These are phyloP conservation scores for Morinoia aosen DNA, from an alignment of 2,888 invertebrate species.

Conservation along the genomic window DNA sequence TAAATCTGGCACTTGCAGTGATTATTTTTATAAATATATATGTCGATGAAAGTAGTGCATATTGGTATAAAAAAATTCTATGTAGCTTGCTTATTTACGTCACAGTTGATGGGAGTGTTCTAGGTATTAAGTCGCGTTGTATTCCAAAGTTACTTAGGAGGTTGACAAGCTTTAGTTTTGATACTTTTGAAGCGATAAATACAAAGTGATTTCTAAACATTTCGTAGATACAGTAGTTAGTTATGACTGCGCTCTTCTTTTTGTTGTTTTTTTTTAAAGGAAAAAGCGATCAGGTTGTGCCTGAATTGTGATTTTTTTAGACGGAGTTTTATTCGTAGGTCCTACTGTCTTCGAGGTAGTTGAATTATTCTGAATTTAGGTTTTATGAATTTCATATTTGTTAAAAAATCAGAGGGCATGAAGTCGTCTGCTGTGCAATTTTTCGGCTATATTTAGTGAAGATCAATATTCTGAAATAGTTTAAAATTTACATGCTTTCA, in stretches of 20 bases:
- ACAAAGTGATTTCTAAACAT: neutral
- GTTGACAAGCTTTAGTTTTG: constrained; percentile 42
- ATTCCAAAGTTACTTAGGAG: constrained; percentile 48
- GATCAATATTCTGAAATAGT: no score
- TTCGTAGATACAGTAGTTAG: neutral
- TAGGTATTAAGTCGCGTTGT: constrained; percentile 13
- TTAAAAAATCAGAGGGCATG: no score
- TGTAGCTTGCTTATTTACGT: constrained; percentile 22
- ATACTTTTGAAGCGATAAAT: constrained; percentile 33
- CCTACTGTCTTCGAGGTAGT: neutral
- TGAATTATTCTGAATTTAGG: neutral
- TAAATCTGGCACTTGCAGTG: neutral
- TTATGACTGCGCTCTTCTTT: constrained; percentile 12
- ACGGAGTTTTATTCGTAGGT: neutral
- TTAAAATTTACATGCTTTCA: neutral
- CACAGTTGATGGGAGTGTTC: constrained; percentile 46
- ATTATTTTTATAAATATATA: constrained; percentile 12
- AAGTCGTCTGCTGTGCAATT: no score
- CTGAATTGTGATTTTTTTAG: neutral
- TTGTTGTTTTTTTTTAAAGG: neutral
- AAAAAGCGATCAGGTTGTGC: neutral
- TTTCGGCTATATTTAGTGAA: no score
- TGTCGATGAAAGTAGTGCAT: constrained; percentile 7
- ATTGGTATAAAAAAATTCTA: constrained; percentile 38
- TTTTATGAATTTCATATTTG: neutral